phyloP scores from a whole-genome alignment of 2,113 vertebrate genomes.

The Brachionichthys hirsutus region DNA sequence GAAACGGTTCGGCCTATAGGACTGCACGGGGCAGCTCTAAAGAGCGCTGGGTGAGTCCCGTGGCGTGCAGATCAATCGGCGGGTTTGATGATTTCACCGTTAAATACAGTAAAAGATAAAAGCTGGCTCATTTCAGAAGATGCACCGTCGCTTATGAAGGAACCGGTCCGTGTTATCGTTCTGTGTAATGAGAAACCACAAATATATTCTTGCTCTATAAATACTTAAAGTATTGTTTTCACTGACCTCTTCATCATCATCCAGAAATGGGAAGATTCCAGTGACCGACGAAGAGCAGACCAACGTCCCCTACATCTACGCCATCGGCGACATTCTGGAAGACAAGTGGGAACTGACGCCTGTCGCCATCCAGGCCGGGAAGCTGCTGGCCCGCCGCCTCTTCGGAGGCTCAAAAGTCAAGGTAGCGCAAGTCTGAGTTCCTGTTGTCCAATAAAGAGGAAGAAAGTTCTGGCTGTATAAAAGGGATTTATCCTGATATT shows the following conservation, averaged over 20 bases:
- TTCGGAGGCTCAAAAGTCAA: conserved; percentile 80
- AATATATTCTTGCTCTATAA: not conserved
- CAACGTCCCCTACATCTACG: conserved; percentile 88
- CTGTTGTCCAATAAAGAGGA: no score
- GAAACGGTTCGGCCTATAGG: conserved; percentile 10
- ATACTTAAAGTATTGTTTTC: not conserved
- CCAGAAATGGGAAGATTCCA: conserved; percentile 89
- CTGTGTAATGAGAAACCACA: no score
- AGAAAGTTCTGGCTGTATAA: no score
- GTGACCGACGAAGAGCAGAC: conserved; percentile 93
- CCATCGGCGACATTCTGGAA: conserved; percentile 91
- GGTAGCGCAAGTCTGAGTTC: conserved; percentile 61
- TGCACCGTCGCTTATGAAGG: no score
- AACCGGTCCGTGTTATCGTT: no score
- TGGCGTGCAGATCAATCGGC: conserved; percentile 37
- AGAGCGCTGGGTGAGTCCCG: conserved; percentile 38
- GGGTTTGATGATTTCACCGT: no score
- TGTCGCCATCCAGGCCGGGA: conserved; percentile 93
- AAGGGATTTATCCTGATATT: no score
- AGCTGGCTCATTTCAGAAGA: not conserved
- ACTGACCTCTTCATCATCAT: not conserved
- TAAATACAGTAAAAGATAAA: no score
- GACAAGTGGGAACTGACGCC: conserved; percentile 93
- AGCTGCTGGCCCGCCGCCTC: conserved; percentile 87
- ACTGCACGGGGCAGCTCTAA: conserved; percentile 29